Conservation (phyloP, 2,113 vertebrate genomes). For the Caranx melampygus region DNA sequence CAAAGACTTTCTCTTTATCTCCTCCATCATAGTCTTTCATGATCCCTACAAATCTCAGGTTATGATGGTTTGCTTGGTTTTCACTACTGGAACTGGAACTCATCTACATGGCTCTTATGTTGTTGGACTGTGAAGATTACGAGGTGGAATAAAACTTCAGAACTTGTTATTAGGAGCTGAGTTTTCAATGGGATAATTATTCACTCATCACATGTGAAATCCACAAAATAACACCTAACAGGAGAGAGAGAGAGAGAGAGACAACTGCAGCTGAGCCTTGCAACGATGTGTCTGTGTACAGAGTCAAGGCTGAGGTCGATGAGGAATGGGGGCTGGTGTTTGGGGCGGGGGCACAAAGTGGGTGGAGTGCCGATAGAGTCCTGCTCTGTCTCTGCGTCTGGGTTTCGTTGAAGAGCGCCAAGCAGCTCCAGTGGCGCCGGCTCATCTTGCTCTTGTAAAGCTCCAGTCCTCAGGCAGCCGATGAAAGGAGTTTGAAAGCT, state of each 20-base stretch:
- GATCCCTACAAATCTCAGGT: neutral
- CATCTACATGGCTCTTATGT: neutral
- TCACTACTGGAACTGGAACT: neutral
- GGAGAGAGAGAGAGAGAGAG: conserved; percentile 14
- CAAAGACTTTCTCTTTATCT: neutral
- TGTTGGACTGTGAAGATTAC: conserved; percentile 3
- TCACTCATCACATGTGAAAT: neutral
- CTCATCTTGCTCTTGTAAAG: conserved; percentile 83
- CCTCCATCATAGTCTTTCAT: neutral
- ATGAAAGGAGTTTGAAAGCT: conserved; percentile 82
- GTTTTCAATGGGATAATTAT: neutral
- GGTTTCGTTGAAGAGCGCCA: conserved; percentile 73
- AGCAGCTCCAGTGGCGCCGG: conserved; percentile 77
- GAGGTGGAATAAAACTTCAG: neutral
- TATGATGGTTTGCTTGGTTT: neutral
- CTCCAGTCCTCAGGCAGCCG: conserved; percentile 79
- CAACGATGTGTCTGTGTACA: conserved; percentile 26
- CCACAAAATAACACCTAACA: neutral
- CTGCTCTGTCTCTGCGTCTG: conserved; percentile 67
- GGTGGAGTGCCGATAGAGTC: conserved; percentile 61
- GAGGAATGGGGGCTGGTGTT: conserved; percentile 38
- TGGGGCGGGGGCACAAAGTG: conserved; percentile 40
- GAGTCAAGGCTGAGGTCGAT: conserved; percentile 31
- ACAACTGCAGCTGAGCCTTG: conserved; percentile 1
- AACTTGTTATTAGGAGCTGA: neutral